phyloP scores from a whole-genome alignment of 2,888 invertebrate species.

The Euplexia lucipara region DNA sequence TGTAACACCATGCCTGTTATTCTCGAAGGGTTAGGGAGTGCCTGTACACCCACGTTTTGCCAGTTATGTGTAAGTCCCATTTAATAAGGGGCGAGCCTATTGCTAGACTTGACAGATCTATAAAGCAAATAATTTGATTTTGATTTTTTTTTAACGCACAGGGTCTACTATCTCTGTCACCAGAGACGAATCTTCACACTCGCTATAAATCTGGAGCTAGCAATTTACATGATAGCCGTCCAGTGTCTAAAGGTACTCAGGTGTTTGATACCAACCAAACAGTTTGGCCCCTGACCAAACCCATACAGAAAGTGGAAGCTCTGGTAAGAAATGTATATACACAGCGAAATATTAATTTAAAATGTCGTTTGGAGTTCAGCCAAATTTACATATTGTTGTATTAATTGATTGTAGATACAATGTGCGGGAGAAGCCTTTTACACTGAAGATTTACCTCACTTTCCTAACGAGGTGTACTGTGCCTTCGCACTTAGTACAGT shows the following conservation, averaged over 20 bases:
- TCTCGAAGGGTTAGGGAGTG: too few relatives aligned
- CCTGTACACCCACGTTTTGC: too few relatives aligned
- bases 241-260: constrained; percentile 91
- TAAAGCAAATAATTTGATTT: neutral
- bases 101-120: too few relatives aligned
- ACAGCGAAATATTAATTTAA: neutral
- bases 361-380: neutral
- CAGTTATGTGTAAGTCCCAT: too few relatives aligned
- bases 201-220: constrained; percentile 84
- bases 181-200: constrained; percentile 77
- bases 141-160: constrained; percentile 61
- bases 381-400: neutral
- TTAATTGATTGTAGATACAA: constrained; percentile 81
- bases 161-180: constrained; percentile 88
- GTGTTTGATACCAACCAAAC: constrained; percentile 91
- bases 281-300: constrained; percentile 92
- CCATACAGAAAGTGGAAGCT: constrained; percentile 90
- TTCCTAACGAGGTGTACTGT: constrained; percentile 92
- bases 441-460: constrained; percentile 91
- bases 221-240: constrained; percentile 81
- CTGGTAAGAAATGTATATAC: constrained; percentile 69
- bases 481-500: constrained; percentile 91
- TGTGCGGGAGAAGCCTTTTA: constrained; percentile 93
- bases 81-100: too few relatives aligned
- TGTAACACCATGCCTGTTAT: too few relatives aligned